These are phyloP conservation scores for Drosophila colorata DNA, from an alignment of 2,888 invertebrate species.

Conservation along the genomic window DNA sequence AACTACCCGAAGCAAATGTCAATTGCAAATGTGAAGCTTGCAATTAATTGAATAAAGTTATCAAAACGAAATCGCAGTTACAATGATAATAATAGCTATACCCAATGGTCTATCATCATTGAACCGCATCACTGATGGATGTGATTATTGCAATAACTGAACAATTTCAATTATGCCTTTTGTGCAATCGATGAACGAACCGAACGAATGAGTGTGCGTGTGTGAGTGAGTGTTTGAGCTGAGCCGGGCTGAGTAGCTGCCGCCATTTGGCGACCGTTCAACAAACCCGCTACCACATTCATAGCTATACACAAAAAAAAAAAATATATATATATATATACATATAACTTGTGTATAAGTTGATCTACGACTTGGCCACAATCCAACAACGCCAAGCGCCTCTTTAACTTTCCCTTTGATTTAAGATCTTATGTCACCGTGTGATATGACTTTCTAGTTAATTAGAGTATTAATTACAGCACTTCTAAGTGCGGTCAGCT, in stretches of 20 bases:
- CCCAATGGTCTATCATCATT: slow-evolving; percentile 29
- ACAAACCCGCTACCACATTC: slow-evolving; percentile 39
- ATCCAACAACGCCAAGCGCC: background rate
- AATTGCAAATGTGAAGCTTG: background rate
- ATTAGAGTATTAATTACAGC: slow-evolving; percentile 65
- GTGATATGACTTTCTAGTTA: slow-evolving; percentile 26
- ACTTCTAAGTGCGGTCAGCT: slow-evolving; percentile 43
- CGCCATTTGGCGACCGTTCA: slow-evolving; percentile 43
- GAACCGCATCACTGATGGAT: slow-evolving; percentile 45
- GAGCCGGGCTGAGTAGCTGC: background rate
- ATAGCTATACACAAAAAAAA: slow-evolving; percentile 11
- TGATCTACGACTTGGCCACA: slow-evolving; percentile 25
- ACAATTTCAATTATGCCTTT: slow-evolving; percentile 60
- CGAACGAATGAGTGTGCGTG: slow-evolving; percentile 14
- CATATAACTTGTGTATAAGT: slow-evolving; percentile 4
- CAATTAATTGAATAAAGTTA: slow-evolving; percentile 35
- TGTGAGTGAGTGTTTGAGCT: background rate
- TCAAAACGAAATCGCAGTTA: slow-evolving; percentile 11
- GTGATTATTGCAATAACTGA: slow-evolving; percentile 49
- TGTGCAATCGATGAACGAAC: slow-evolving; percentile 47
- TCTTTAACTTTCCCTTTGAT: slow-evolving; percentile 39
- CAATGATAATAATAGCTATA: slow-evolving; percentile 4
- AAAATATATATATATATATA: background rate
- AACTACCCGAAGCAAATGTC: background rate
- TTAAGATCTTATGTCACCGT: slow-evolving; percentile 21